Percentiles rank a stretch among this genome's conserved stretches.
These are phyloP conservation scores for Cosmia pyralina DNA, from an alignment of 2,888 invertebrate species.

Conservation along the genomic window DNA sequence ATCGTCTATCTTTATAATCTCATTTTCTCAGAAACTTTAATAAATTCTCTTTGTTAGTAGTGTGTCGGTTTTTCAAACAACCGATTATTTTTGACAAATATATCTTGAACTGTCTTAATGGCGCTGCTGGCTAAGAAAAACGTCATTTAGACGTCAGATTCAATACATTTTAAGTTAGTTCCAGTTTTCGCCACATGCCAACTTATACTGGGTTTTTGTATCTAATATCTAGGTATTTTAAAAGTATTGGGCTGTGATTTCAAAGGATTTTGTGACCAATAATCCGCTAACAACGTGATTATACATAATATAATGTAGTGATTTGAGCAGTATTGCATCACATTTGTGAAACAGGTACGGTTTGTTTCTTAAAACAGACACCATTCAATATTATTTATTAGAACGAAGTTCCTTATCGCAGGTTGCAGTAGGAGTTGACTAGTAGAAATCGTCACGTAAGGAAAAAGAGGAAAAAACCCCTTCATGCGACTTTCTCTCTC, in stretches of 20 bases:
- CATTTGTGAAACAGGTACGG: background rate
- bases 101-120: background rate
- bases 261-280: constrained; percentile 11
- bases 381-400: background rate
- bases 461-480: background rate
- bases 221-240: constrained; percentile 31
- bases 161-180: constrained; percentile 25
- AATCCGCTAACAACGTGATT: constrained; percentile 32
- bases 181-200: constrained; percentile 1
- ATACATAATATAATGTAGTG: background rate
- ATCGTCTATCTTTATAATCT: constrained; percentile 58
- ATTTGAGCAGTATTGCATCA: constrained; percentile 10
- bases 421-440: background rate
- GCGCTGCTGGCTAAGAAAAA: constrained; percentile 6
- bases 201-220: background rate
- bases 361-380: no score
- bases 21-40: constrained; percentile 56
- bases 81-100: constrained; percentile 25
- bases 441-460: background rate
- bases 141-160: constrained; percentile 7
- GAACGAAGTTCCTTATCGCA: background rate
- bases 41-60: constrained; percentile 14
- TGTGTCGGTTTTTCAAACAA: constrained; percentile 21
- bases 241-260: constrained; percentile 45
- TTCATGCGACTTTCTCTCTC: background rate